Base-by-base conservation (phyloP, 2,888 invertebrate species). In the Ophion ellenae region DNA sequence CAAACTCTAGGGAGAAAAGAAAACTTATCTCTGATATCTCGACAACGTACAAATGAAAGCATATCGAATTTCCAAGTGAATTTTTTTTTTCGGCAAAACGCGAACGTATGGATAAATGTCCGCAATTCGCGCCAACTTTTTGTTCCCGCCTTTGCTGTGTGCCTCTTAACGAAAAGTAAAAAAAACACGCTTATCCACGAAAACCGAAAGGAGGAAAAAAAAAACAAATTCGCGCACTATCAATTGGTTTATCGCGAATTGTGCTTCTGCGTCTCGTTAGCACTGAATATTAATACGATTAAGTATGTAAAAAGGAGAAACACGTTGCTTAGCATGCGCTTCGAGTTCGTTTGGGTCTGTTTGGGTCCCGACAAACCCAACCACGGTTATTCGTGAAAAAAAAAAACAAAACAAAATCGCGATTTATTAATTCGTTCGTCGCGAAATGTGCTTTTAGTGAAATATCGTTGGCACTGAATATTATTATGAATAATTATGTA, bases 91-190 rank as follows among this genome's bases (percentile, higher is more conserved):
- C 64, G 24, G 67, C 20, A 17, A 75, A 81, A n/a, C 36, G 47
- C 63, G 20, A n/a, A 14, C 28, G 64, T 47, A 59, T 3, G 20
- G 40, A 61, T 17, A 75, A 71, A 36, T 24, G 66, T 61, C 79
- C 14, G 45, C 61, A 66, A 70, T n/a, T 75, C 20, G 70, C 78
- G 83, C 78, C 79, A 86, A 84, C 81, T 87, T 70, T 88, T 82
- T 87, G 32, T 81, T 57, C 17, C 57, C n/a, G n/a, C 57, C n/a
- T 57, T 14, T n/a, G 57, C 57, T 88, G 87, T 89, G 90, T 90
- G 90, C 91, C 90, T 90, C 88, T 70, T 5, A 53, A 53, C 2
- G 14, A 53, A 53, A 53, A 53, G 17, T 11, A 17, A 17, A 53
- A 53, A 87, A 85, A 84, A 83, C 86, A 78, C 76, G 66, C 85